Evolutionary conservation across 2,113 vertebrate genomes (phyloP).

Genomic region (Ammodytes dubius): DNA sequence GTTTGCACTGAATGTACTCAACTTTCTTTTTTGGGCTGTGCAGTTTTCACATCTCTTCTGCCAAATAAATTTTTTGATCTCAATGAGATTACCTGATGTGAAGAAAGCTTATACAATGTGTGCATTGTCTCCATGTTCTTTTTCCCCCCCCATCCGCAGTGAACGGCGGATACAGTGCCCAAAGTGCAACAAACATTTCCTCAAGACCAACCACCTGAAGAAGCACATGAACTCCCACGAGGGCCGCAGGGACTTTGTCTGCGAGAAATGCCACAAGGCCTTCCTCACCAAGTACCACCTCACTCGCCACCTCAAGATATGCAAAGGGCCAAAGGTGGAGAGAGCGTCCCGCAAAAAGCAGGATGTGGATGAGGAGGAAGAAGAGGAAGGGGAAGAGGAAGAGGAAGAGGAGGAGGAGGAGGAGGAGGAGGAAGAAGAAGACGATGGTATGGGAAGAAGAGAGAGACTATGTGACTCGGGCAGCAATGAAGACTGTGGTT

Average conservation of each 20-base stretch:
- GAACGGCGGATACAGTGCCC: constrained; percentile 96
- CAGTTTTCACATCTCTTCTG: background rate
- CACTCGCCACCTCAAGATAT: constrained; percentile 97
- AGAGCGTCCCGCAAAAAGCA: constrained; percentile 87
- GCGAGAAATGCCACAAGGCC: constrained; percentile 97
- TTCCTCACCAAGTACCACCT: constrained; percentile 99
- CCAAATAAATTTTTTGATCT: background rate
- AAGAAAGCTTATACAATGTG: background rate
- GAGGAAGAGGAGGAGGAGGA: constrained; percentile 81
- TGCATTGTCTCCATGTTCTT: background rate
- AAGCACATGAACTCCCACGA: constrained; percentile 98
- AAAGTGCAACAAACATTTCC: constrained; percentile 96
- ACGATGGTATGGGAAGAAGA: constrained; percentile 79
- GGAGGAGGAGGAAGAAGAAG: constrained; percentile 76
- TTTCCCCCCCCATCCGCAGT: constrained; percentile 74
- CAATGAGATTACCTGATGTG: background rate
- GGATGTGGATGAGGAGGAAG: constrained; percentile 87
- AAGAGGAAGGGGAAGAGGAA: constrained; percentile 84
- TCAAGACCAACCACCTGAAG: constrained; percentile 96
- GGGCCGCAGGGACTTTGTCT: constrained; percentile 96
- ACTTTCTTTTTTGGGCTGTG: background rate
- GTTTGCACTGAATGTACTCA: background rate
- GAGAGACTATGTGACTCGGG: constrained; percentile 64
- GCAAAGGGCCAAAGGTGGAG: constrained; percentile 91
- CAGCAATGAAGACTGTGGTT: constrained; percentile 76